These are phyloP conservation scores for Anthoptus insignis DNA, from an alignment of 2,888 invertebrate species.

Conservation along the genomic window DNA sequence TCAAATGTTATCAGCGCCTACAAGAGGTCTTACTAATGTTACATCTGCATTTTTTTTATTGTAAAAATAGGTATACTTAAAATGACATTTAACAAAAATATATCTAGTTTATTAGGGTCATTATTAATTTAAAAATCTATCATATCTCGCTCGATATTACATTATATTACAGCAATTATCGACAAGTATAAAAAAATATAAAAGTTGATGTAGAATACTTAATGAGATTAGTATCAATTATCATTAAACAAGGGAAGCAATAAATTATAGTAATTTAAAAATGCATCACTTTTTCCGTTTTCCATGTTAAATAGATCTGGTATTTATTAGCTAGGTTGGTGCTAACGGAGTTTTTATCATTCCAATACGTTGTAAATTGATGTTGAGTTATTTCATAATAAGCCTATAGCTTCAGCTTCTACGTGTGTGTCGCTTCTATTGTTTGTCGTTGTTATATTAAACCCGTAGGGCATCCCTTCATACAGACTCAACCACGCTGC, in stretches of 20 bases:
- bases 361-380: slow-evolving; percentile 10
- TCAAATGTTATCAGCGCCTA: slow-evolving; percentile 2
- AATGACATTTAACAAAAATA: background rate
- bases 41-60: slow-evolving; percentile 12
- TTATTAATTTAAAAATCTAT: slow-evolving; percentile 20
- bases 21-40: background rate
- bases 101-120: slow-evolving; percentile 16
- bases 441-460: slow-evolving; percentile 57
- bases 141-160: too few species aligned
- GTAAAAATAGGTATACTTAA: too few species aligned
- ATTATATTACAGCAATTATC: too few species aligned
- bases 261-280: slow-evolving; percentile 33
- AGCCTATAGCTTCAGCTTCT: slow-evolving; percentile 33
- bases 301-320: slow-evolving; percentile 24
- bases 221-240: slow-evolving; percentile 38
- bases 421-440: slow-evolving; percentile 58
- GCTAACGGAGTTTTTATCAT: slow-evolving; percentile 11
- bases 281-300: slow-evolving; percentile 26
- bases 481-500: too few species aligned
- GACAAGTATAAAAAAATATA: slow-evolving; percentile 30
- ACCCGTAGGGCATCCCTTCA: slow-evolving; percentile 49
- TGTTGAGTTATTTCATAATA: slow-evolving; percentile 11
- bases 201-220: slow-evolving; percentile 31
- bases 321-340: slow-evolving; percentile 13
- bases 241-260: slow-evolving; percentile 35